These are phyloP conservation scores for Ceramica pisi DNA, from an alignment of 2,888 invertebrate genomes.

Conservation along the genomic window DNA sequence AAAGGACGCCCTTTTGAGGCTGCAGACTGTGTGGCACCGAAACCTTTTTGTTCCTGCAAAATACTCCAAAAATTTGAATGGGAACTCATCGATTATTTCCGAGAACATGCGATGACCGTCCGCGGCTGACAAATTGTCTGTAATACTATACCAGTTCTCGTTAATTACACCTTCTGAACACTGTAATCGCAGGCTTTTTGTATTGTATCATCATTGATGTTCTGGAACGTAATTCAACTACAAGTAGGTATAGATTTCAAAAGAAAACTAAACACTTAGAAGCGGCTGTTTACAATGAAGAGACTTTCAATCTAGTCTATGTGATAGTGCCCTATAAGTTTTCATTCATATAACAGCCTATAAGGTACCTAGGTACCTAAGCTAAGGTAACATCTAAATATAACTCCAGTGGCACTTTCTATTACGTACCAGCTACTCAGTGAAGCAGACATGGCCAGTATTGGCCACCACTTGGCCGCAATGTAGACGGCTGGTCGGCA, in stretches of 20 bases:
- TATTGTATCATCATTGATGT: slow-evolving; percentile 30
- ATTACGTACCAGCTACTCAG: slow-evolving; percentile 30
- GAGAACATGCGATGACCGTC: slow-evolving; percentile 76
- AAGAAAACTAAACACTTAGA: background rate
- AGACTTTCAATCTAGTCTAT: slow-evolving; percentile 21
- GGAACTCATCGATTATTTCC: slow-evolving; percentile 80
- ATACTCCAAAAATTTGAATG: slow-evolving; percentile 78
- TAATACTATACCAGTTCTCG: slow-evolving; percentile 59
- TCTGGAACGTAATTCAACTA: slow-evolving; percentile 18
- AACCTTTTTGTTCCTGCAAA: slow-evolving; percentile 85
- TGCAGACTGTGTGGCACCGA: slow-evolving; percentile 89
- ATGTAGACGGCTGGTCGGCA: slow-evolving; percentile 54
- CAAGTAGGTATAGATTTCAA: background rate
- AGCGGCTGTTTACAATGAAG: background rate
- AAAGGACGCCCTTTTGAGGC: slow-evolving; percentile 85
- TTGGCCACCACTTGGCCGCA: slow-evolving; percentile 16
- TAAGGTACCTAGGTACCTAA: slow-evolving; percentile 2
- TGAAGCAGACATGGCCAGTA: slow-evolving; percentile 18
- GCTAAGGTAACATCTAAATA: slow-evolving; percentile 51
- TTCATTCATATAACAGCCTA: slow-evolving; percentile 15
- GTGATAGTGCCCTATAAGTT: slow-evolving; percentile 6
- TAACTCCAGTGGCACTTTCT: slow-evolving; percentile 60
- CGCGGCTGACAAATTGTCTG: slow-evolving; percentile 59
- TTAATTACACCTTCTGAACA: slow-evolving; percentile 57
- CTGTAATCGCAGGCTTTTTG: slow-evolving; percentile 48